Conservation (phyloP, 2,797 vertebrate species). For the Antennarius maculatus region DNA sequence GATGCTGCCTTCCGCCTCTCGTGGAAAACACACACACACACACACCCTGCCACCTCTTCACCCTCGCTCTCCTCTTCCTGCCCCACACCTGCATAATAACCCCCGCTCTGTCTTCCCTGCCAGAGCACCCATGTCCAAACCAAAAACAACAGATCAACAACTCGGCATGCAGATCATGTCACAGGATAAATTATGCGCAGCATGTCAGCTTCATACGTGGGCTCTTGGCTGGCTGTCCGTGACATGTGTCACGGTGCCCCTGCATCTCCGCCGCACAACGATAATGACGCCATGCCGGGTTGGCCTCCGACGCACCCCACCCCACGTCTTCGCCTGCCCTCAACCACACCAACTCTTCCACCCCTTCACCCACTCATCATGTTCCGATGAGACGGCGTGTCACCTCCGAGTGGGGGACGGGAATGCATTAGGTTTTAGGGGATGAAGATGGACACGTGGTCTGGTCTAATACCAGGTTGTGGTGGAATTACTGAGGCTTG, state of each 20-base stretch:
- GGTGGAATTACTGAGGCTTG: slow-evolving; percentile 21
- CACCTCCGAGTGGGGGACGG: slow-evolving; percentile 69
- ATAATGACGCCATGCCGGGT: slow-evolving; percentile 81
- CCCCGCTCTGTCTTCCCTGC: slow-evolving; percentile 60
- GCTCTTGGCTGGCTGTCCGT: slow-evolving; percentile 80
- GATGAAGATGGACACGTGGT: slow-evolving; percentile 70
- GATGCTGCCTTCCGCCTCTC: slow-evolving; percentile 46
- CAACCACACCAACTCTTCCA: slow-evolving; percentile 55
- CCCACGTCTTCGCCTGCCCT: slow-evolving; percentile 59
- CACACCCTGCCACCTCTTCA: slow-evolving; percentile 66
- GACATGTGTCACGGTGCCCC: slow-evolving; percentile 85
- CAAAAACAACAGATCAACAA: slow-evolving; percentile 85
- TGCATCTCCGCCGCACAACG: slow-evolving; percentile 72
- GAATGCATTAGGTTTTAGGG: slow-evolving; percentile 35
- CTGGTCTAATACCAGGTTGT: slow-evolving; percentile 36
- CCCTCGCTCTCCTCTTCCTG: slow-evolving; percentile 55
- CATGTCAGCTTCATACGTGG: slow-evolving; percentile 82
- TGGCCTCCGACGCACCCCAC: slow-evolving; percentile 61
- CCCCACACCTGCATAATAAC: slow-evolving; percentile 72
- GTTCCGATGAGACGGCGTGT: slow-evolving; percentile 70
- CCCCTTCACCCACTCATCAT: slow-evolving; percentile 62
- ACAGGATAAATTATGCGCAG: slow-evolving; percentile 85
- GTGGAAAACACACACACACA: slow-evolving; percentile 31
- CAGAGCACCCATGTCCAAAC: slow-evolving; percentile 80
- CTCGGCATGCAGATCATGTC: slow-evolving; percentile 85